A percentile compares a stretch with the other conserved stretches of the same genome.
These are phyloP conservation scores for Indri indri DNA, from an alignment of 2,113 vertebrate genomes.

Conservation along the genomic window DNA sequence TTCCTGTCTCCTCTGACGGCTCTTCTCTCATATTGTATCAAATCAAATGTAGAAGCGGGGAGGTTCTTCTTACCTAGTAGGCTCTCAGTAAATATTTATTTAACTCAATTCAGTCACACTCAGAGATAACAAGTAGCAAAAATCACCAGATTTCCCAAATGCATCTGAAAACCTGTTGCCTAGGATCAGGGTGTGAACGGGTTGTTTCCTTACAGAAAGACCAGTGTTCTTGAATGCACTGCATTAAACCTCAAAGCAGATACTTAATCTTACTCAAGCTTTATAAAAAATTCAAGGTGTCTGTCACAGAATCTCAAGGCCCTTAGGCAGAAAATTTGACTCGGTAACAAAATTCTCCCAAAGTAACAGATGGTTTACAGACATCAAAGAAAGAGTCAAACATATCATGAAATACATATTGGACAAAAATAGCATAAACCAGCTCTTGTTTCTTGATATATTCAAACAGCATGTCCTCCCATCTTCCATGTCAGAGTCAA, in stretches of 20 bases:
- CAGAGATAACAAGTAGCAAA: slow-evolving; percentile 3
- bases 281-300: slow-evolving; percentile 21
- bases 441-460: neutral
- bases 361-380: neutral
- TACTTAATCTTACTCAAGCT: neutral
- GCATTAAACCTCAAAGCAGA: neutral
- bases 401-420: neutral
- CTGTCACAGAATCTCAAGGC: neutral
- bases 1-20: neutral
- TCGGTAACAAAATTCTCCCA: slow-evolving; percentile 31
- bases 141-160: neutral
- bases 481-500: neutral
- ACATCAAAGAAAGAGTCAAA: slow-evolving; percentile 18
- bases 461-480: neutral
- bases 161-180: neutral
- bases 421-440: neutral
- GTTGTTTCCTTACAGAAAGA: slow-evolving; percentile 19
- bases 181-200: neutral
- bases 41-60: neutral
- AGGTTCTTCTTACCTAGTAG: neutral
- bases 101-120: neutral
- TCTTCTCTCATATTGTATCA: neutral
- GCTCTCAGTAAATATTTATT: neutral
- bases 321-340: neutral
- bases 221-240: neutral